Base-by-base conservation (phyloP, 2,888 invertebrate species). In the Diarsia rubi region DNA sequence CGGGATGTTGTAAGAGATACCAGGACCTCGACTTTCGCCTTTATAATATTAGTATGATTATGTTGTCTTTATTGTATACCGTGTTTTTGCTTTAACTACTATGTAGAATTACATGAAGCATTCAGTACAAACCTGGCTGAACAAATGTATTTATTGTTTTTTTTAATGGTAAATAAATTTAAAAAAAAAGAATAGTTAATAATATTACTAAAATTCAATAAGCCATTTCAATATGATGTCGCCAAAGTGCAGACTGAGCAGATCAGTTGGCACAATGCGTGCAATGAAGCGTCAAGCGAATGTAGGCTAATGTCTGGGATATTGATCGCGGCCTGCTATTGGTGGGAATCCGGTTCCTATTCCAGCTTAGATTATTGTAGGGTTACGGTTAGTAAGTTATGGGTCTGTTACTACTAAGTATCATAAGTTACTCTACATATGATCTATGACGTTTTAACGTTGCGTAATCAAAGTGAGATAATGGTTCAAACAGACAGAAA, bases 221-320 rank as follows among this genome's bases (percentile, higher is more conserved):
- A 27, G 19, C 52, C 27, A 75, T 52, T 81, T 44, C 66, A 71
- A 60, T 84, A 64, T 49, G 63, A 64, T 76, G 52, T 76, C 59
- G 47, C 72, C 72, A 73, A 68, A 84, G 69, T 81, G 82, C 82
- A 82, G 47, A 14, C 49, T 57, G 31, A 63, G 54, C 77, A 67
- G 72, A 68, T 84, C 37, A 73, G 59, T 72, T 24, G 49, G 69
- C 63, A 84, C 82, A 82, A 84, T 84, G 82, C 69, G 78, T 69
- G 78, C 82, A 82, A 21, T 69, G 78, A 82, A 81, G 82, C 60
- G 82, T 69, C 72, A 81, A 81, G 82, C 60, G 82, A 69, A 77
- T 63, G 21, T 37, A 63, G 66, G 59, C 77, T 82, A 81, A 82
- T 82, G 78, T 81, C 76, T 76, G 27, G 47, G 54, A 63, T 82